phyloP scores from a whole-genome alignment of 2,797 vertebrate genomes.

The Melanotaenia parkinsoni region DNA sequence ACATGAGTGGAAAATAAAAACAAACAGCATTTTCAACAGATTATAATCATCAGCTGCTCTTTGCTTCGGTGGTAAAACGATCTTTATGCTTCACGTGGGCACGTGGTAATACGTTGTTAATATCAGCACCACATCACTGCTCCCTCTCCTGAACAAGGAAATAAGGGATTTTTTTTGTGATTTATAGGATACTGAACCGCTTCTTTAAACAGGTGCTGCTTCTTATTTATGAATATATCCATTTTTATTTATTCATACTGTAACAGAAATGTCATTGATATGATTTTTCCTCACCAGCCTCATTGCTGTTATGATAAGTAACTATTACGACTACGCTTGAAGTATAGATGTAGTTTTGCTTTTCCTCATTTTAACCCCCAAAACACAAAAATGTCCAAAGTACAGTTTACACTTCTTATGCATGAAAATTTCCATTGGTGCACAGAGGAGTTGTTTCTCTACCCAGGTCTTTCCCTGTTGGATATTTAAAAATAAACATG shows the following conservation, averaged over 20 bases:
- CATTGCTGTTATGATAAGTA: too few relatives aligned
- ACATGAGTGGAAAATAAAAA: constrained; percentile 15
- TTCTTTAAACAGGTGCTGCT: not conserved
- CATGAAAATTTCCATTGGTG: not conserved
- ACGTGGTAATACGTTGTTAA: not conserved
- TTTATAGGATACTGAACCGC: not conserved
- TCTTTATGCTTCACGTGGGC: not conserved
- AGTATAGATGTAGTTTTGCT: not conserved
- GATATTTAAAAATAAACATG: not conserved
- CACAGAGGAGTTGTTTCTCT: not conserved
- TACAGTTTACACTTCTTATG: not conserved
- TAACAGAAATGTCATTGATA: not conserved
- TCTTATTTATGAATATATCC: not conserved
- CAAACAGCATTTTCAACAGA: constrained; percentile 14
- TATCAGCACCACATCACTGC: not conserved
- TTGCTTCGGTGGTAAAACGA: not conserved
- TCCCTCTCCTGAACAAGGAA: not conserved
- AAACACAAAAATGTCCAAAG: not conserved
- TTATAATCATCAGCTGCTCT: constrained; percentile 1
- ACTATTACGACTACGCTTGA: not conserved
- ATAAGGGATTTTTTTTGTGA: not conserved
- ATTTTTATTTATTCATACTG: not conserved
- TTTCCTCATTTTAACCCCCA: not conserved
- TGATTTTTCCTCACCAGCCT: not conserved
- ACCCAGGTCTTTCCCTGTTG: not conserved